phyloP scores from a whole-genome alignment of 2,113 vertebrate genomes.

The Plecturocebus donacophilus region DNA sequence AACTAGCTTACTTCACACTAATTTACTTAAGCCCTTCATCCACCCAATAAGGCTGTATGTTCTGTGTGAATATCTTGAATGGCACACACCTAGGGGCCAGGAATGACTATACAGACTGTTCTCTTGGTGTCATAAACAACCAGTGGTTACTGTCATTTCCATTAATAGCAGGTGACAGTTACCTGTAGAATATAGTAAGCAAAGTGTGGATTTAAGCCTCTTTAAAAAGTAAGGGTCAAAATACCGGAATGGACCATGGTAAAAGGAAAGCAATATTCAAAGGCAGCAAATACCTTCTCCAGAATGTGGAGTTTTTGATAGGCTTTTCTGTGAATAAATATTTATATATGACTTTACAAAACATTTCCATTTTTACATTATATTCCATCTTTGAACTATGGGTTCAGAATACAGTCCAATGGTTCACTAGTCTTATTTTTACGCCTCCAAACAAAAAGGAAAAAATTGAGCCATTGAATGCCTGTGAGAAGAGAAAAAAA shows the following conservation, averaged over 20 bases:
- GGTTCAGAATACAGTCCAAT: not conserved
- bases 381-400: not conserved
- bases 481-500: not conserved
- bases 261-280: not conserved
- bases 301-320: not conserved
- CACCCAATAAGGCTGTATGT: accelerated
- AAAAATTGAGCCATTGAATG: not conserved
- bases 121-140: not conserved
- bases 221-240: not conserved
- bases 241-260: not conserved
- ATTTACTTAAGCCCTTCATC: not conserved
- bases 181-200: not conserved
- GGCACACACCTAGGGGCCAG: not conserved
- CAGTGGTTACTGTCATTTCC: not conserved
- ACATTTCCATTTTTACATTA: not conserved
- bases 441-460: not conserved
- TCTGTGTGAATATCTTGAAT: not conserved
- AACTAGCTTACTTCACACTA: not conserved
- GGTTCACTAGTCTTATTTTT: not conserved
- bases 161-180: not conserved
- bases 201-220: not conserved
- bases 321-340: not conserved
- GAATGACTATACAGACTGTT: not conserved
- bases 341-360: not conserved
- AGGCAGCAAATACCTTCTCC: not conserved